Evolutionary conservation across 2,888 invertebrate genomes (phyloP).

Genomic region (Diloba caeruleocephala): DNA sequence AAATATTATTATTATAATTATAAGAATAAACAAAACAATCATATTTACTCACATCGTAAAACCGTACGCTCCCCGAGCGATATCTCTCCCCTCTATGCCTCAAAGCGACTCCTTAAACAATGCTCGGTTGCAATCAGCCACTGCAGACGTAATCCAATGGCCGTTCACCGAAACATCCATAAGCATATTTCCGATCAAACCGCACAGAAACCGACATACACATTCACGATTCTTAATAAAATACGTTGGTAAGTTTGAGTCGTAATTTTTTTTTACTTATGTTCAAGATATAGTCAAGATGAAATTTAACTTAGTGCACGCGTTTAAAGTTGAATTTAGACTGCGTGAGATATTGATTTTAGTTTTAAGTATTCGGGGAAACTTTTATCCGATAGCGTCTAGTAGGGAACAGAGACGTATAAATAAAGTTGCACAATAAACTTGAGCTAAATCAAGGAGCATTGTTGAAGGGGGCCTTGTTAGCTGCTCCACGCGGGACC

Average conservation of each 20-base stretch:
- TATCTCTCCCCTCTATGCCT: slow-evolving; percentile 9
- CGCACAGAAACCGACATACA: slow-evolving; percentile 76
- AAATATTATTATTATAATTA: slow-evolving; percentile 30
- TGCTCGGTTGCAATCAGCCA: slow-evolving; percentile 71
- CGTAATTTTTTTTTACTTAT: slow-evolving; percentile 23
- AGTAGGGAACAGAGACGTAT: slow-evolving; percentile 78
- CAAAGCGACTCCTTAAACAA: slow-evolving; percentile 49
- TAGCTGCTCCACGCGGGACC: slow-evolving; percentile 78
- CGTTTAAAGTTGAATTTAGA: slow-evolving; percentile 29
- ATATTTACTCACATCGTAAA: slow-evolving; percentile 16
- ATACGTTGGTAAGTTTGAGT: slow-evolving; percentile 78
- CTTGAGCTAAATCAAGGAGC: slow-evolving; percentile 86
- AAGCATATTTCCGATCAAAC: slow-evolving; percentile 87
- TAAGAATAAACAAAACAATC: slow-evolving; percentile 33
- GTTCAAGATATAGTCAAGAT: too few relatives aligned
- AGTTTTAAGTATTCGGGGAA: slow-evolving; percentile 45
- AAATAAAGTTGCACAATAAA: slow-evolving; percentile 88
- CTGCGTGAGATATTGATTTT: slow-evolving; percentile 7
- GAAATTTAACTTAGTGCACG: slow-evolving; percentile 22
- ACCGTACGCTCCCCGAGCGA: not conserved
- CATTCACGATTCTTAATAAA: slow-evolving; percentile 83
- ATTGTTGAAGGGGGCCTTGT: slow-evolving; percentile 84
- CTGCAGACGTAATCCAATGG: slow-evolving; percentile 76
- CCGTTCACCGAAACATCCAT: slow-evolving; percentile 69
- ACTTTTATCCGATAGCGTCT: slow-evolving; percentile 74